These are phyloP conservation scores for Yoshiicerus persimilis DNA, from an alignment of 1,140 invertebrate species.

Conservation along the genomic window DNA sequence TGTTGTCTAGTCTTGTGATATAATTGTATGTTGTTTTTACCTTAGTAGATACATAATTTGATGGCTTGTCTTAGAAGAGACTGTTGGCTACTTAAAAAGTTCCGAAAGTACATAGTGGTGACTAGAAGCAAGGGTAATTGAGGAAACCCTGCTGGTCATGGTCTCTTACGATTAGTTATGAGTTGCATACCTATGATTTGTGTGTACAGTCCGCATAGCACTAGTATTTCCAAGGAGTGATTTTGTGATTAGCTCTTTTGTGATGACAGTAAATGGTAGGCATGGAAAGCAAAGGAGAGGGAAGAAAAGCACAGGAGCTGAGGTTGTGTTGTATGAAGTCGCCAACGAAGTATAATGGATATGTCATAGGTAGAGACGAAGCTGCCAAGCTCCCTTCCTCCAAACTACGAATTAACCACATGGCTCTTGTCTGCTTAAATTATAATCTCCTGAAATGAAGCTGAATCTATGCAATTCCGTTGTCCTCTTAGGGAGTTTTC, in stretches of 20 bases:
- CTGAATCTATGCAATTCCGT: background rate
- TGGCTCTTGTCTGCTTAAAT: background rate
- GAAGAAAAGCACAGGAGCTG: background rate
- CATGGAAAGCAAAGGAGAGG: background rate
- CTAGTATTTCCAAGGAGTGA: background rate
- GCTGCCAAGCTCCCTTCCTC: background rate
- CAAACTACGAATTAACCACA: background rate
- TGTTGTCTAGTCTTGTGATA: too few species aligned
- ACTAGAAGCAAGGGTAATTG: background rate
- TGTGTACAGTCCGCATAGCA: background rate
- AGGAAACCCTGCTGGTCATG: background rate
- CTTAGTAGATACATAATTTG: too few species aligned
- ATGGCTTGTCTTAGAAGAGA: background rate
- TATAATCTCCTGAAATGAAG: background rate
- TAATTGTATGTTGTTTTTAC: too few species aligned
- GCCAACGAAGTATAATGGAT: background rate
- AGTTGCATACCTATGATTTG: background rate
- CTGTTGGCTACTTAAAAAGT: background rate
- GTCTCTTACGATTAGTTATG: background rate
- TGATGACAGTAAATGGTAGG: background rate
- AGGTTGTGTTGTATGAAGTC: background rate
- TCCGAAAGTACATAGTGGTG: background rate
- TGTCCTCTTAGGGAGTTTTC: background rate
- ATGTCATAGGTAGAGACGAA: background rate
- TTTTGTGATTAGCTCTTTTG: background rate